A percentile compares a stretch with the other conserved stretches of the same genome.
Conservation (phyloP, 2,888 invertebrate species). For the Drosophila heteroneura region DNA sequence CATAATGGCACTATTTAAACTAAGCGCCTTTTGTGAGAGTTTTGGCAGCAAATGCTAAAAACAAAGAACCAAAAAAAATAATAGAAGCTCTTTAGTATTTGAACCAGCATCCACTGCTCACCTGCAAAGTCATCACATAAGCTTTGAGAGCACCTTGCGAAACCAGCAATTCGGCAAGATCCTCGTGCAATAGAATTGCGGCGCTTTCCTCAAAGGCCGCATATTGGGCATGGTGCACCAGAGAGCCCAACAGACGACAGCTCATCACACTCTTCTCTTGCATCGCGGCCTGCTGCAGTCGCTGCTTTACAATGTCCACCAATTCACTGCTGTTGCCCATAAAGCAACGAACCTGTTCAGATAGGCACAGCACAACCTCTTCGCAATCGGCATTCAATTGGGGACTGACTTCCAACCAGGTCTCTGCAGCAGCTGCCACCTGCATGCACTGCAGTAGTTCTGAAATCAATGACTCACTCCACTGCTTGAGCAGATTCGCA, state of each 20-base stretch:
- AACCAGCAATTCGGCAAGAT: constrained; percentile 71
- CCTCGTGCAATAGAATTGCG: constrained; percentile 78
- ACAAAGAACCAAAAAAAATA: not conserved
- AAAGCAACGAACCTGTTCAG: constrained; percentile 71
- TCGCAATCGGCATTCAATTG: constrained; percentile 45
- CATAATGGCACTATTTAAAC: constrained; percentile 70
- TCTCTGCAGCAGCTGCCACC: constrained; percentile 71
- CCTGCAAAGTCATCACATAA: constrained; percentile 80
- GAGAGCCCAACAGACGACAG: constrained; percentile 70
- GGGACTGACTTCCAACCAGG: constrained; percentile 59
- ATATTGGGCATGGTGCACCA: constrained; percentile 72
- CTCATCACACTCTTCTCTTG: constrained; percentile 65
- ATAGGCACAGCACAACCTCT: constrained; percentile 68
- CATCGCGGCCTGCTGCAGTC: constrained; percentile 66
- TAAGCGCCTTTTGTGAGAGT: constrained; percentile 71
- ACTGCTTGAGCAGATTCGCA: constrained; percentile 79
- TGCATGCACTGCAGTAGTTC: constrained; percentile 74
- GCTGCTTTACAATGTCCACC: constrained; percentile 69
- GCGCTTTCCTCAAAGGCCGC: constrained; percentile 80
- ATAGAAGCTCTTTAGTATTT: not conserved
- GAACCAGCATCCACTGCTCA: constrained; percentile 19
- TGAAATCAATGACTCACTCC: constrained; percentile 76
- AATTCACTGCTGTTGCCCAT: constrained; percentile 73
- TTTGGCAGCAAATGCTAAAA: constrained; percentile 76
- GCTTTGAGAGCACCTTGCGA: constrained; percentile 61